A percentile compares a stretch with the other conserved stretches of the same genome.
Evolutionary conservation across 1,140 invertebrate genomes (phyloP).

Genomic region (Magallana angulata): DNA sequence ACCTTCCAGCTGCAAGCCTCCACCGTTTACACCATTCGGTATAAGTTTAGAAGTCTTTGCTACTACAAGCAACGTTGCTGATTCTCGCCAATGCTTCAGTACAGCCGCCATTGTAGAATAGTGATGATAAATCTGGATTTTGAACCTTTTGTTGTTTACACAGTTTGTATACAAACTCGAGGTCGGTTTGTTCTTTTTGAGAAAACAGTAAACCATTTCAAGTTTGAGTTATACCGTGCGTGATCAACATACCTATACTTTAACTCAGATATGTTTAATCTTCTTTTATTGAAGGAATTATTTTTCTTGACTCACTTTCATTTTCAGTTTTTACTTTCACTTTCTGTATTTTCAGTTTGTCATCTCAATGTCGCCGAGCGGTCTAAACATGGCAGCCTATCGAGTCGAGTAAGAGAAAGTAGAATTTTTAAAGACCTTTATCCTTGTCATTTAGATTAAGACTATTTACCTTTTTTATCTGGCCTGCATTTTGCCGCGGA

Average conservation of each 20-base stretch:
- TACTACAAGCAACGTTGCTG: slow-evolving; percentile 78
- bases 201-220: too few species aligned
- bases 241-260: too few species aligned
- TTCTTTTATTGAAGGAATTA: neutral
- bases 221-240: too few species aligned
- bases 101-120: slow-evolving; percentile 64
- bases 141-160: neutral
- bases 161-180: too few species aligned
- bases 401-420: slow-evolving; percentile 42
- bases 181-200: too few species aligned
- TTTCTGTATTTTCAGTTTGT: neutral
- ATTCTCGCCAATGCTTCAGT: slow-evolving; percentile 78
- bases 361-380: neutral
- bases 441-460: neutral
- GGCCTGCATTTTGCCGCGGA: slow-evolving; percentile 78
- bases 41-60: slow-evolving; percentile 63
- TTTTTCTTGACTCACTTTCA: neutral
- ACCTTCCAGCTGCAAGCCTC: neutral
- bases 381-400: slow-evolving; percentile 42
- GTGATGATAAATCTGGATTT: neutral
- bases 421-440: too few species aligned
- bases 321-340: neutral
- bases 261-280: too few species aligned
- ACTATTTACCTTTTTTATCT: neutral
- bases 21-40: neutral